Evolutionary conservation across 2,888 invertebrate genomes (phyloP).

Genomic region (Cantharis flavilabris): DNA sequence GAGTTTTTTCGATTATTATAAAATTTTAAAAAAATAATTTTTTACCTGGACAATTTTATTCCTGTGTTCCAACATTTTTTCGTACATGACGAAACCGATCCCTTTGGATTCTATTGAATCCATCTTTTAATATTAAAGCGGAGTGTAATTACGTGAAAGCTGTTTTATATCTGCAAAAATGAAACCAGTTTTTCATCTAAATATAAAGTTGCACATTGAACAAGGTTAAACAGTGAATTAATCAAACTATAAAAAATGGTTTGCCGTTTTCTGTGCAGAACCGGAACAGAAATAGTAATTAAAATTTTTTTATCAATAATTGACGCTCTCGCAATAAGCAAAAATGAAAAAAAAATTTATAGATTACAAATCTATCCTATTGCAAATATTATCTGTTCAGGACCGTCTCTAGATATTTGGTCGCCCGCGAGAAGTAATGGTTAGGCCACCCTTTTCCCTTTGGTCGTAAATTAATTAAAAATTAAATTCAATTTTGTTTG

Average conservation of each 20-base stretch:
- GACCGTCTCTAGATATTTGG: too few species aligned
- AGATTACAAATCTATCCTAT: too few species aligned
- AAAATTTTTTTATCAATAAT: too few species aligned
- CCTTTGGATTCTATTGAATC: background rate
- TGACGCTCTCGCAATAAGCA: too few species aligned
- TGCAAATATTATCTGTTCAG: too few species aligned
- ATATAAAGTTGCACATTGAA: background rate
- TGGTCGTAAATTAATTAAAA: too few species aligned
- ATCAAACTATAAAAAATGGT: background rate
- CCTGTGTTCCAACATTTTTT: background rate
- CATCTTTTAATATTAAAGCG: background rate
- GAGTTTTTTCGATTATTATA: background rate
- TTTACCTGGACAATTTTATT: background rate
- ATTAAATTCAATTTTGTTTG: too few species aligned
- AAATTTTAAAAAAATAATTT: background rate
- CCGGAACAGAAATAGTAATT: background rate
- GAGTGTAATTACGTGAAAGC: background rate
- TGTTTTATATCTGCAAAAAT: background rate
- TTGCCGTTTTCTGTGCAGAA: background rate
- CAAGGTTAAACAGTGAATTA: background rate
- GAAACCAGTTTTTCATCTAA: background rate
- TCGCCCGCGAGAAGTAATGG: too few species aligned
- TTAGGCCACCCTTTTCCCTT: too few species aligned
- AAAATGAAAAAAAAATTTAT: too few species aligned
- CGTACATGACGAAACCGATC: background rate